Base-by-base conservation (phyloP, 2,113 vertebrate genomes). In the Propithecus coquereli region DNA sequence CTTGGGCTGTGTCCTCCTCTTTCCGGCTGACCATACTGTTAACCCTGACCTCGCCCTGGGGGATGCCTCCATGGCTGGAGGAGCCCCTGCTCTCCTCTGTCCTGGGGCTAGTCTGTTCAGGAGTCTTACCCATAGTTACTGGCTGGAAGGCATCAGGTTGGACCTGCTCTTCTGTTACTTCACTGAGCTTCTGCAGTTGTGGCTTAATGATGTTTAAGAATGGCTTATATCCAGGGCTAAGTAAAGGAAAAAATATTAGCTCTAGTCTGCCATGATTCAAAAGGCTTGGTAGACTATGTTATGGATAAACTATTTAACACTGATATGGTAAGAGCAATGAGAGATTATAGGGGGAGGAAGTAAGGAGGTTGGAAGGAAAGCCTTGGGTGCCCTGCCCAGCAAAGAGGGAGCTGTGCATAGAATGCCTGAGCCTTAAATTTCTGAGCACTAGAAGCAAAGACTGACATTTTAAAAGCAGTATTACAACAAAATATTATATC, bases 141-240 rank as follows among this genome's bases (percentile, higher is more conserved):
- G 99, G 99, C 98, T 99, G 99, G 98, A 99, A 99, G 6, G 98
- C 98, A 97, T 99, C 99, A 1, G 99, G 99, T 95, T 99, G 99
- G 45, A 99, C 98, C 97, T 99, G 99, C 96, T 99, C 99, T 77
- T 98, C 98, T 0, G 97, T 97, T 45, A 98, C 97, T 90, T 99
- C 99, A 90, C 98, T 98, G 91, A 99, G 98, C 95, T 99, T 99
- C 98, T 99, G 99, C 43, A 99, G 98, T 94, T 99, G 99, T 34
- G 99, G 99, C 96, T 99, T 99, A 97, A 99, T 99, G 98, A 99
- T 97, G 97, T 98, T 99, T 95, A 99, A 98, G 98, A 99, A 99
- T 93, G 99, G 99, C 99, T 99, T 99, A 98, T 99, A 99, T 94
- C 99, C 99, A 96, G 99, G 99, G 98, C 99, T 99, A 98, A 59